Conservation (phyloP, 1,140 invertebrate species). For the Amyelois transitella region DNA sequence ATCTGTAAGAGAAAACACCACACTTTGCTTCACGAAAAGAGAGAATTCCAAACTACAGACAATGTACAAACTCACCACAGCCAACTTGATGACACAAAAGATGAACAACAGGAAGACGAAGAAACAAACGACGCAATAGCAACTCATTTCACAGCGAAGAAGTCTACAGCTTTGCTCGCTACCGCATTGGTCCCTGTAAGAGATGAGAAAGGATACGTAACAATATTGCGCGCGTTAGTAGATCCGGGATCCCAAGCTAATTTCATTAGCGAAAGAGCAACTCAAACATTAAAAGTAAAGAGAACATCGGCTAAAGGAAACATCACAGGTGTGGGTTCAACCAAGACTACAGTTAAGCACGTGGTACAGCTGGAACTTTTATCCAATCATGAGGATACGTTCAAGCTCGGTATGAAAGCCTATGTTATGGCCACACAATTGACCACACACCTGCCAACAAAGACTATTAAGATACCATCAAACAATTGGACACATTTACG, state of each 20-base stretch:
- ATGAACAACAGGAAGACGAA: background rate
- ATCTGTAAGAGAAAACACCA: no score
- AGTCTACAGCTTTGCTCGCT: slow-evolving; percentile 14
- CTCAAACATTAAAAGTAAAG: slow-evolving; percentile 16
- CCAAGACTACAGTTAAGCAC: slow-evolving; percentile 9
- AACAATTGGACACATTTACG: no score
- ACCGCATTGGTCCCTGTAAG: slow-evolving; percentile 19
- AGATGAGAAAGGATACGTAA: slow-evolving; percentile 3
- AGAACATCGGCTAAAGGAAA: slow-evolving; percentile 12
- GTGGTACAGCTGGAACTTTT: slow-evolving; percentile 14
- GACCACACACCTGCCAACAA: no score
- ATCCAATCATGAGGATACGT: slow-evolving; percentile 16
- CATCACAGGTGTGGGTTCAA: slow-evolving; percentile 6
- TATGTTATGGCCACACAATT: slow-evolving; percentile 27
- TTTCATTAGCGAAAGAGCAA: slow-evolving; percentile 21
- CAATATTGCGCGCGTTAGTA: slow-evolving; percentile 17
- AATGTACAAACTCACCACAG: no score
- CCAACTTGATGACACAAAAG: background rate
- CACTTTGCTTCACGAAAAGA: no score
- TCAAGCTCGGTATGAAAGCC: slow-evolving; percentile 13
- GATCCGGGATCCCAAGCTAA: slow-evolving; percentile 22
- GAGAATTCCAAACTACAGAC: no score
- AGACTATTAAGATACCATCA: no score
- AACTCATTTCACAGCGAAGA: slow-evolving; percentile 1
- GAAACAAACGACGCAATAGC: background rate